These are phyloP conservation scores for Calliphora vomitoria DNA, from an alignment of 2,888 invertebrate genomes.

Conservation along the genomic window DNA sequence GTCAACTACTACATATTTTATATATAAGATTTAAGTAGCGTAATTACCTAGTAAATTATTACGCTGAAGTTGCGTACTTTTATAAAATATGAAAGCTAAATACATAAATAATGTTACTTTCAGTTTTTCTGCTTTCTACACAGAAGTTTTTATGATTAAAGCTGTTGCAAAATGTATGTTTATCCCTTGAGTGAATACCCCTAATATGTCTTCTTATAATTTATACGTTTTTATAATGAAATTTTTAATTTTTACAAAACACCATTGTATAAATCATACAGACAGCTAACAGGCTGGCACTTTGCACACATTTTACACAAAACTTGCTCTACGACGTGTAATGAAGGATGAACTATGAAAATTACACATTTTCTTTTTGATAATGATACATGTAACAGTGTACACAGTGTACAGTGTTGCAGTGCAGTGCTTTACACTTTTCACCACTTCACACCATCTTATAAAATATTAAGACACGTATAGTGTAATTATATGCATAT, in stretches of 20 bases:
- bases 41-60: too few relatives aligned
- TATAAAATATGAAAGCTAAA: too few relatives aligned
- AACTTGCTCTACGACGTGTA: not conserved
- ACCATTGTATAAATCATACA: slow-evolving; percentile 47
- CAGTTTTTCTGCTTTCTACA: not conserved
- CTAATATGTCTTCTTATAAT: slow-evolving; percentile 8
- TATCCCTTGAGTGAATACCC: slow-evolving; percentile 13
- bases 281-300: slow-evolving; percentile 32
- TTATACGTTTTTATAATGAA: slow-evolving; percentile 25
- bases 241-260: slow-evolving; percentile 40
- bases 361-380: slow-evolving; percentile 33
- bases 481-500: slow-evolving; percentile 8
- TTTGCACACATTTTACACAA: slow-evolving; percentile 14
- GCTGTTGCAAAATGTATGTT: not conserved
- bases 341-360: slow-evolving; percentile 32
- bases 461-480: not conserved
- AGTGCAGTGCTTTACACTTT: slow-evolving; percentile 40
- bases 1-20: too few relatives aligned
- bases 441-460: slow-evolving; percentile 4
- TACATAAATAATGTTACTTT: too few relatives aligned
- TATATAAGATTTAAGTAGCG: too few relatives aligned
- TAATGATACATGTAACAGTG: not conserved
- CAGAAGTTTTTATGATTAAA: not conserved
- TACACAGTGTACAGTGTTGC: not conserved
- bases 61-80: too few relatives aligned